Percentiles rank a stretch among this genome's conserved stretches.
Evolutionary conservation across 2,888 invertebrate genomes (phyloP).

Genomic region (Xanthorhoe designata): DNA sequence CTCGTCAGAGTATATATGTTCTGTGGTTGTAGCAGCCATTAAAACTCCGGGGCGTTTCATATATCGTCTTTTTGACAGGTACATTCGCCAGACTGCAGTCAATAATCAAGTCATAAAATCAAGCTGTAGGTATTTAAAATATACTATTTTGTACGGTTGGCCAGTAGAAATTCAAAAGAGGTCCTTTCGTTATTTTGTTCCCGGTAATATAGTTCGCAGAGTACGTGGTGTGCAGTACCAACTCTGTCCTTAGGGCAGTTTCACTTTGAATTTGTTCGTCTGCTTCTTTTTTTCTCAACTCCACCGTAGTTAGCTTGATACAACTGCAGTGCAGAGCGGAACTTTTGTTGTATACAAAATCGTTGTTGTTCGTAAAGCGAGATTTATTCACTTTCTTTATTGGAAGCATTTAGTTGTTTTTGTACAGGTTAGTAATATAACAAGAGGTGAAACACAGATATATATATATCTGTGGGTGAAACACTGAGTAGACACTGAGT

Average conservation of each 20-base stretch:
- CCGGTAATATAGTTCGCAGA: slow-evolving; percentile 22
- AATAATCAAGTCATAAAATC: no score
- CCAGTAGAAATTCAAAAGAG: neutral
- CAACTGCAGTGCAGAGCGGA: slow-evolving; percentile 40
- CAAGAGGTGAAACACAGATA: no score
- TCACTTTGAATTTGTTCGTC: slow-evolving; percentile 46
- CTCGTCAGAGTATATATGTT: no score
- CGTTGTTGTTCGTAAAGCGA: slow-evolving; percentile 22
- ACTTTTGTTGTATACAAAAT: slow-evolving; percentile 38
- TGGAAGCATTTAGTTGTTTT: slow-evolving; percentile 3
- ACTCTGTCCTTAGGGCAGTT: slow-evolving; percentile 46
- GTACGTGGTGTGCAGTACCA: slow-evolving; percentile 27
- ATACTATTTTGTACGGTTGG: no score
- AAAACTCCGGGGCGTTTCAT: no score
- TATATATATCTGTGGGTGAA: no score
- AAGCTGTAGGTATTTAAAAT: neutral
- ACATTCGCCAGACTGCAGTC: no score
- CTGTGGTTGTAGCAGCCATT: no score
- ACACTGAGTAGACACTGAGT: neutral
- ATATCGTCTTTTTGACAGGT: no score
- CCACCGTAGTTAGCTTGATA: slow-evolving; percentile 41
- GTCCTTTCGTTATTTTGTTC: slow-evolving; percentile 9
- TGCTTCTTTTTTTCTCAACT: slow-evolving; percentile 42
- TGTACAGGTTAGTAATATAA: neutral
- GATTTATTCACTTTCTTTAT: slow-evolving; percentile 23